A percentile compares a stretch with the other conserved stretches of the same genome.
phyloP scores from a whole-genome alignment of 2,113 vertebrate genomes.

The Mesoclemmys tuberculata region DNA sequence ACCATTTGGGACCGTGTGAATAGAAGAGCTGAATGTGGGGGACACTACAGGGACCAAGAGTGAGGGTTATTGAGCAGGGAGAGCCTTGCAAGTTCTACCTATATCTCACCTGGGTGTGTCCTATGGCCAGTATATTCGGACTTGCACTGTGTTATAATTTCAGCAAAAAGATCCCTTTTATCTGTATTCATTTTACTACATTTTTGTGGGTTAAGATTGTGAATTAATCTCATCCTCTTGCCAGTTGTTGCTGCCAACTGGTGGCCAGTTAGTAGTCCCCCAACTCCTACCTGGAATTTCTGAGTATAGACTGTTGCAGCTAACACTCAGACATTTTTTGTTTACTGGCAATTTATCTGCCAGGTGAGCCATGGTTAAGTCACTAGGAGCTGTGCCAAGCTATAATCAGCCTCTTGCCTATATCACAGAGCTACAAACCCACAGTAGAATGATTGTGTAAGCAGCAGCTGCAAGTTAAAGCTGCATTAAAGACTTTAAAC shows the following conservation, averaged over 20 bases:
- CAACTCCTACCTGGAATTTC: slow-evolving; percentile 39
- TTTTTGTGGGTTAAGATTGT: slow-evolving; percentile 51
- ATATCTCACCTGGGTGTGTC: neutral
- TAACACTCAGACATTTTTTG: slow-evolving; percentile 55
- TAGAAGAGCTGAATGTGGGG: neutral
- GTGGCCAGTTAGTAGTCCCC: slow-evolving; percentile 64
- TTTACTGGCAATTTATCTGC: slow-evolving; percentile 56
- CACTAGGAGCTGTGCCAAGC: slow-evolving; percentile 53
- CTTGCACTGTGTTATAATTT: neutral
- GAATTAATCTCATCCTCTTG: slow-evolving; percentile 62
- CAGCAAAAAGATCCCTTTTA: neutral
- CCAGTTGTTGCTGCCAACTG: slow-evolving; percentile 67
- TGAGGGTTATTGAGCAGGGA: neutral
- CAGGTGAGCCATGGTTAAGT: slow-evolving; percentile 62
- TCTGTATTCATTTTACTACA: neutral
- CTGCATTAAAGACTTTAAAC: slow-evolving; percentile 61
- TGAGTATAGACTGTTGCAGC: slow-evolving; percentile 60
- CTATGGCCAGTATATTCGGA: slow-evolving; percentile 22
- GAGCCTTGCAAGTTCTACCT: slow-evolving; percentile 13
- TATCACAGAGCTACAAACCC: slow-evolving; percentile 55
- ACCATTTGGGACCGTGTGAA: neutral
- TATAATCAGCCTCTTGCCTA: slow-evolving; percentile 63
- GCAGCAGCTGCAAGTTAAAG: slow-evolving; percentile 64
- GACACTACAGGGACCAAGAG: slow-evolving; percentile 23
- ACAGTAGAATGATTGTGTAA: slow-evolving; percentile 48